Evolutionary conservation across 1,140 invertebrate species (phyloP), one percentile per base, ranked within the genome.

Genomic region (Aphelenchoides avenae): DNA sequence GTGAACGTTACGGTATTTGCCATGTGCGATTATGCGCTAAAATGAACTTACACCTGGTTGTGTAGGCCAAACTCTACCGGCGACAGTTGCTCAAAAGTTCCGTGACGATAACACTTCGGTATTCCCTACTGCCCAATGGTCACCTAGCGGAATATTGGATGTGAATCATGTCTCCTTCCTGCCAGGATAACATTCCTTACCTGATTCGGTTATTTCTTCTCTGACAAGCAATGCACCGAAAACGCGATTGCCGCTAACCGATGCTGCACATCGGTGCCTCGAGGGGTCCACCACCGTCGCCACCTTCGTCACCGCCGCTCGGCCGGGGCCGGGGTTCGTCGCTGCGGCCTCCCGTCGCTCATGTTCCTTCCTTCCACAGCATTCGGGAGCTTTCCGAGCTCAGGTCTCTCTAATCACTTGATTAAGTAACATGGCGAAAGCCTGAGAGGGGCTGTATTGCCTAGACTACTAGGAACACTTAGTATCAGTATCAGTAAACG

Each of bases 381-480:
- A 48, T 48, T 37, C 24, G 31, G n/a, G 53, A 55, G 31, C 26
- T 55, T 34, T 34, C 48, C 2, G 53, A 55, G 22, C 53, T 55
- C 27, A 55, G 53, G 53, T 55, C 20, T 30, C 22, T 18, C 15
- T 24, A 43, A 26, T 27, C 30, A 15, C 3, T 18, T 26, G 15
- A 43, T 26, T 24, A 26, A 43, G 26, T 43, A 43, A 43, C 26
- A 43, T 24, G 26, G 41, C 24, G 5, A 20, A 27, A 43, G 15
- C 24, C 5, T 24, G 24, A 43, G 30, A 43, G 41, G 41, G 26
- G 24, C 41, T 24, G 20, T 44, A 11, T 44, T 44, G 15, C n/a
- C 29, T 11, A 11, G 42, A 11, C 11, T 11, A 11, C n/a, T 11
- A 44, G 20, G 11, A 15, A 11, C 11, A 11, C n/a, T 11, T 18